Evolutionary conservation across 2,797 vertebrate species (phyloP).

Genomic region (Helicolenus hilgendorfi): DNA sequence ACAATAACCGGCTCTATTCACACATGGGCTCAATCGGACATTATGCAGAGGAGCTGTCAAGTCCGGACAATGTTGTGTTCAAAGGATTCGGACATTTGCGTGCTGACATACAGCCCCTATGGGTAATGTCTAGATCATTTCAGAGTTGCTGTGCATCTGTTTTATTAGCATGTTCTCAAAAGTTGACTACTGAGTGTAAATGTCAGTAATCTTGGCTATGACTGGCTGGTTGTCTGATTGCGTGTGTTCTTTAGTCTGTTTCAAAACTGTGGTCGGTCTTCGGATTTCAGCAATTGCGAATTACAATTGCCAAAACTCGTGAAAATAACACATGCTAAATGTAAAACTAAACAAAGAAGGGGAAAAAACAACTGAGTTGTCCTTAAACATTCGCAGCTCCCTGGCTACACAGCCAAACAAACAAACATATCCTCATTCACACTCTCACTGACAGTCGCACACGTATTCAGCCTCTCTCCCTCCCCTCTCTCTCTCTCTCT

Average conservation of each 20-base stretch:
- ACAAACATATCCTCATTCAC: background rate
- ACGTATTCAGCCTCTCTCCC: background rate
- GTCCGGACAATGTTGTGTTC: too few species aligned
- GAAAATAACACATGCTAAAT: background rate
- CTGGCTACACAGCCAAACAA: slow-evolving; percentile 10
- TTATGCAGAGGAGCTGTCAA: too few species aligned
- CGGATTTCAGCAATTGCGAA: background rate
- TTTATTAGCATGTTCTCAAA: background rate
- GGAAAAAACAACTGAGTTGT: background rate
- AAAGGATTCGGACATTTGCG: too few species aligned
- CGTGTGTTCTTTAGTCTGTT: background rate
- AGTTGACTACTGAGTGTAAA: background rate
- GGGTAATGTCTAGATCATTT: too few species aligned
- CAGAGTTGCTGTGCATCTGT: too few species aligned
- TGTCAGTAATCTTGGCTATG: background rate
- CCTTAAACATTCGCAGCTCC: background rate
- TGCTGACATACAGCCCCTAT: too few species aligned
- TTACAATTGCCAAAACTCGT: background rate
- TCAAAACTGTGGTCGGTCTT: background rate
- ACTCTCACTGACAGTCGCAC: background rate
- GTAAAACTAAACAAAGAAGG: background rate
- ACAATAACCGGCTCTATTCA: too few species aligned
- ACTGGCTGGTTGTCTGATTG: background rate
- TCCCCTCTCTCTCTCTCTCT: background rate
- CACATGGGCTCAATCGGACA: too few species aligned